Conservation (phyloP, 2,888 invertebrate species). For the Platycnemis pennipes region DNA sequence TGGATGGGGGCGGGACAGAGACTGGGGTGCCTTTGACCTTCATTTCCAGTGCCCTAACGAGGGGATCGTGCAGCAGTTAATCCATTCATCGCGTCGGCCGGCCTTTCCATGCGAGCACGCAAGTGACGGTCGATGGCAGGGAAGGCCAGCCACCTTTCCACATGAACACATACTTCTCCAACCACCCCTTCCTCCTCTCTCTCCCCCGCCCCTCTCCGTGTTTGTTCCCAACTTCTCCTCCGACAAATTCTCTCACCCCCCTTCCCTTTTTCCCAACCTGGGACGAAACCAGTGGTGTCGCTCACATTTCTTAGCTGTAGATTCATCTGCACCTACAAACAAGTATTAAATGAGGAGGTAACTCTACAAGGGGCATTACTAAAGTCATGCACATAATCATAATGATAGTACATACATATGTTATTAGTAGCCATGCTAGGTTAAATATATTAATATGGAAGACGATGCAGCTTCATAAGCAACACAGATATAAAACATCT, state of each 20-base stretch:
- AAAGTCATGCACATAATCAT: no score
- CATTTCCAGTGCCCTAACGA: conserved; percentile 49
- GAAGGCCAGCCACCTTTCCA: not conserved
- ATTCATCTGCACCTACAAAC: no score
- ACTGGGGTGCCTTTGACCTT: conserved; percentile 34
- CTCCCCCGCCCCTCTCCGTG: not conserved
- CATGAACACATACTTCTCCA: not conserved
- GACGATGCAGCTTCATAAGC: no score
- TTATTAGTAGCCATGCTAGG: no score
- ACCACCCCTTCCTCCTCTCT: not conserved
- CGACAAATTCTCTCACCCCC: not conserved
- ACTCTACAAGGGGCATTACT: no score
- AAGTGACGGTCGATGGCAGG: not conserved
- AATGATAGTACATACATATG: no score
- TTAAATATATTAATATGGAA: no score
- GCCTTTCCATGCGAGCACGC: not conserved
- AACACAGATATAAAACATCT: no score
- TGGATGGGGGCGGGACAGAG: not conserved
- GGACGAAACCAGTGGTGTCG: no score
- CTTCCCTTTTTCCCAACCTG: not conserved
- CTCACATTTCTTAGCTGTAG: no score
- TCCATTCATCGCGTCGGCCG: conserved; percentile 17
- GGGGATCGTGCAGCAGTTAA: conserved; percentile 12
- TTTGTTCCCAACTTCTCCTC: no score
- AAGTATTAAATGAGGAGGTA: no score